phyloP scores from a whole-genome alignment of 2,113 vertebrate species.

The Nipponia nippon region DNA sequence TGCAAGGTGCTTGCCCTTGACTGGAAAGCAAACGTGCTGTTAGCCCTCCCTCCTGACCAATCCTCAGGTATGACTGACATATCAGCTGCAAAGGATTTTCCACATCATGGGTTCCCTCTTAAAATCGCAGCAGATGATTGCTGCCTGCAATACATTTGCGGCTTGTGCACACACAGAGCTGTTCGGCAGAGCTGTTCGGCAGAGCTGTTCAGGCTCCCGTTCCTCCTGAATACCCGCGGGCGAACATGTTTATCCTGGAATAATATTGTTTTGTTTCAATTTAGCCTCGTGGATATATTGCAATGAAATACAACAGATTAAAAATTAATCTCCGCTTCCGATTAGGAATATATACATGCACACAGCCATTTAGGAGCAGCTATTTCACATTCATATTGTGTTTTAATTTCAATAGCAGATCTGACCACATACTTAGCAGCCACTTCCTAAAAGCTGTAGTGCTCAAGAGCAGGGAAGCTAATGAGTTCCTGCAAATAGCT shows the following conservation, averaged over 20 bases:
- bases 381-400: not conserved
- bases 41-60: constrained; percentile 13
- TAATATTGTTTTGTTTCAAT: not conserved
- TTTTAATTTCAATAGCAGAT: not conserved
- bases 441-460: not conserved
- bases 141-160: not conserved
- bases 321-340: not conserved
- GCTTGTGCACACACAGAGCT: not conserved
- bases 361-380: not conserved
- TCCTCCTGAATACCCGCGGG: not conserved
- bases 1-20: not conserved
- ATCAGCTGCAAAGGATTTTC: constrained; percentile 44
- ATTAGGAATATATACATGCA: not conserved
- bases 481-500: not conserved
- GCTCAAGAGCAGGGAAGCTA: not conserved
- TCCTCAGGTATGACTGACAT: constrained; percentile 34
- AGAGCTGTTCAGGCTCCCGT: not conserved
- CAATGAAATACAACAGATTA: not conserved
- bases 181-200: too few relatives aligned
- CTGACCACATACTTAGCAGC: not conserved
- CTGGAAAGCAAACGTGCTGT: not conserved
- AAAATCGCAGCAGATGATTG: not conserved
- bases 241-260: not conserved
- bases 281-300: not conserved
- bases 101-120: constrained; percentile 24